phyloP scores from a whole-genome alignment of 2,888 invertebrate species.

The Pristionchus exspectatus region DNA sequence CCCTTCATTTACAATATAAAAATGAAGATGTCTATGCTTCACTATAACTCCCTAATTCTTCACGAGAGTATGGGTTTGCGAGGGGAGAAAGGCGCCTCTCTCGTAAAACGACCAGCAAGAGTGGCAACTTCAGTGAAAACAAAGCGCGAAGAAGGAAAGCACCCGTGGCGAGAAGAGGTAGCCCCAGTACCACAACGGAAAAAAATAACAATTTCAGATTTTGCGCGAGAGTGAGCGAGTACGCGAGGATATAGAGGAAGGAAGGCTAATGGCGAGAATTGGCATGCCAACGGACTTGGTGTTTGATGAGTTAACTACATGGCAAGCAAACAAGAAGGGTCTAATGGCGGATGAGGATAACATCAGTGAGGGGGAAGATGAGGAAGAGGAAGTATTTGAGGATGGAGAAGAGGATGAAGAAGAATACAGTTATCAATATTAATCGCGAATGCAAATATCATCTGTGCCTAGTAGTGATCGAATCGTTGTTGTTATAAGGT shows the following conservation, averaged over 20 bases:
- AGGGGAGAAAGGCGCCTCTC: not conserved
- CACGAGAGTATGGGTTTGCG: not conserved
- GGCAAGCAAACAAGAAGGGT: not conserved
- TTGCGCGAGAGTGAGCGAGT: not conserved
- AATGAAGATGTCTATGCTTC: not conserved
- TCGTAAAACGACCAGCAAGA: not conserved
- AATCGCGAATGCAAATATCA: too few species aligned
- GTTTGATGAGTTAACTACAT: not conserved
- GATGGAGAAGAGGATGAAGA: too few species aligned
- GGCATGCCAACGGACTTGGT: not conserved
- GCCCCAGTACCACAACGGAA: not conserved
- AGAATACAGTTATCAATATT: too few species aligned
- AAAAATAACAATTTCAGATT: not conserved
- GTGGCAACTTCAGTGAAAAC: not conserved
- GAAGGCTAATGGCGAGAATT: not conserved
- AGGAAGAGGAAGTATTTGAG: too few species aligned
- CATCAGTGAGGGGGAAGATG: not conserved
- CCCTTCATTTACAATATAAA: not conserved
- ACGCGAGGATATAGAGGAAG: not conserved
- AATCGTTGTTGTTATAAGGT: too few species aligned
- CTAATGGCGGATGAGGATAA: not conserved
- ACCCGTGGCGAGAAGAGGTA: not conserved
- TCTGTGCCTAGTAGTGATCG: too few species aligned
- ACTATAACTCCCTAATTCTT: not conserved
- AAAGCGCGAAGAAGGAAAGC: not conserved